Conservation (phyloP, 2,888 invertebrate species). For the Itoplectis maculator region DNA sequence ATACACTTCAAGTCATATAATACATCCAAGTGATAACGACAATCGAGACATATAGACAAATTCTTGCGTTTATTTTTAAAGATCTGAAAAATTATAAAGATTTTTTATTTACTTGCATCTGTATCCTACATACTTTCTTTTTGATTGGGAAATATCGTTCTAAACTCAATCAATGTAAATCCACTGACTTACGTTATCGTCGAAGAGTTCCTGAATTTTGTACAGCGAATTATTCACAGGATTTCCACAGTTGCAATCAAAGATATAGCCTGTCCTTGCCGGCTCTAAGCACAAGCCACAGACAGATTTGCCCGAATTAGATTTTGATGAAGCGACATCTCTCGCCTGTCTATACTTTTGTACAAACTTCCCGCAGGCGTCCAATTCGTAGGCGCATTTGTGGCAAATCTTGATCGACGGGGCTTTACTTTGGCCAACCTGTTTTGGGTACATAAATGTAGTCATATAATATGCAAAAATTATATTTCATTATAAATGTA, state of each 20-base stretch:
- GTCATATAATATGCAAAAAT: neutral
- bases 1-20: slow-evolving; percentile 78
- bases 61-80: slow-evolving; percentile 41
- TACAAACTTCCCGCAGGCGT: slow-evolving; percentile 79
- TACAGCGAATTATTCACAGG: slow-evolving; percentile 69
- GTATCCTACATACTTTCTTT: neutral
- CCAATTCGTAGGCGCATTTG: slow-evolving; percentile 81
- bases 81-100: slow-evolving; percentile 44
- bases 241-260: slow-evolving; percentile 75
- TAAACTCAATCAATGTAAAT: neutral
- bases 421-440: slow-evolving; percentile 63
- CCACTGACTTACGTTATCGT: neutral
- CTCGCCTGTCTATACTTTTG: slow-evolving; percentile 73
- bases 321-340: neutral
- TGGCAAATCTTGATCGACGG: slow-evolving; percentile 78
- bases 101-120: neutral
- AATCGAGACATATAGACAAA: slow-evolving; percentile 77
- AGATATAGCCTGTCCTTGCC: slow-evolving; percentile 72
- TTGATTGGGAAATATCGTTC: neutral
- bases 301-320: slow-evolving; percentile 22
- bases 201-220: slow-evolving; percentile 72
- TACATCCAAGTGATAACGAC: slow-evolving; percentile 81
- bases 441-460: neutral
- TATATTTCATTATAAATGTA: neutral
- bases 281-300: slow-evolving; percentile 76